Evolutionary conservation across 2,888 invertebrate species (phyloP).

Genomic region (Hofmannophila pseudospretella): DNA sequence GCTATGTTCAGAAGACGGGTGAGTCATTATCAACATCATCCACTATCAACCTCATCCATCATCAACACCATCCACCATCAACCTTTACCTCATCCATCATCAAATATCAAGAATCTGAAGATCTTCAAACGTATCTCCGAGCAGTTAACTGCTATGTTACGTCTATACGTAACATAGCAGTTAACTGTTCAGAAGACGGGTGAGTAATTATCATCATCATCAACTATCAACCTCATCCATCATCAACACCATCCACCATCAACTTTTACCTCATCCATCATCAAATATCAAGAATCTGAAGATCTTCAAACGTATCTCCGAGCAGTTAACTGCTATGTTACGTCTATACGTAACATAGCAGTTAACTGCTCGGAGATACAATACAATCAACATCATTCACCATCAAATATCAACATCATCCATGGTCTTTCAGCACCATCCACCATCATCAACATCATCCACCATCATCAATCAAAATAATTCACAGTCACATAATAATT

Average conservation of each 20-base stretch:
- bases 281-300: slow-evolving; percentile 80
- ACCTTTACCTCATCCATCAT: too few species aligned
- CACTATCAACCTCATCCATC: slow-evolving; percentile 92
- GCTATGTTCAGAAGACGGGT: slow-evolving; percentile 93
- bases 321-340: slow-evolving; percentile 94
- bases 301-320: slow-evolving; percentile 89
- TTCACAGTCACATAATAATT: too few species aligned
- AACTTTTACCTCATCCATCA: too few species aligned
- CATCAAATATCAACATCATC: slow-evolving; percentile 83
- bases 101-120: slow-evolving; percentile 80
- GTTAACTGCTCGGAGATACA: slow-evolving; percentile 90
- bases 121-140: slow-evolving; percentile 90
- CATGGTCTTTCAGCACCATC: slow-evolving; percentile 44
- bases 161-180: too few species aligned
- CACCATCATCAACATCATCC: too few species aligned
- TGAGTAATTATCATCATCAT: slow-evolving; percentile 14
- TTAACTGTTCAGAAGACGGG: slow-evolving; percentile 92
- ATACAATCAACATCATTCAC: slow-evolving; percentile 94
- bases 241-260: slow-evolving; percentile 90
- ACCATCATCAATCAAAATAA: too few species aligned
- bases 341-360: too few species aligned
- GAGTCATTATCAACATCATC: not conserved
- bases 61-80: slow-evolving; percentile 91
- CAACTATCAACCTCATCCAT: slow-evolving; percentile 92
- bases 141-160: slow-evolving; percentile 93